Evolutionary conservation across 1,140 invertebrate genomes (phyloP).

Genomic region (Ruditapes philippinarum): DNA sequence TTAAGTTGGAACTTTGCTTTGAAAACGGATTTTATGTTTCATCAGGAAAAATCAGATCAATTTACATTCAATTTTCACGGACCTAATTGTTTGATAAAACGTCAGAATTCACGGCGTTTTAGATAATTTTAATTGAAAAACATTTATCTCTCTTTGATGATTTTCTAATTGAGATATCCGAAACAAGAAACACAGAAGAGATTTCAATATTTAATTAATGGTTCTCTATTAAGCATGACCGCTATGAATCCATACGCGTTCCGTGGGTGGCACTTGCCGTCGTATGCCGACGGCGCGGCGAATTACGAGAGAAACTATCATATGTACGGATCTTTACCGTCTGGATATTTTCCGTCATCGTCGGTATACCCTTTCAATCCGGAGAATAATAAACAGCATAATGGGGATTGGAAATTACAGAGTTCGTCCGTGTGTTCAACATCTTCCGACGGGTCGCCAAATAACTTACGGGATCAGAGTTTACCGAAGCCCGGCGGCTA

Average conservation of each 20-base stretch:
- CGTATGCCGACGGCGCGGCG: constrained; percentile 79
- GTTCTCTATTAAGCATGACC: constrained; percentile 64
- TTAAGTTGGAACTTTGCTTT: neutral
- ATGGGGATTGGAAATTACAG: constrained; percentile 83
- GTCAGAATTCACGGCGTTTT: neutral
- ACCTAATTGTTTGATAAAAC: neutral
- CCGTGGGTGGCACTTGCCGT: constrained; percentile 83
- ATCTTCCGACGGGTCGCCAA: constrained; percentile 73
- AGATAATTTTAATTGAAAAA: neutral
- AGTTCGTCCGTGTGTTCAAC: constrained; percentile 75
- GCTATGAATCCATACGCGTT: constrained; percentile 84
- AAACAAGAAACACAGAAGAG: neutral
- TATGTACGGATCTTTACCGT: constrained; percentile 83
- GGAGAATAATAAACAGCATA: constrained; percentile 79
- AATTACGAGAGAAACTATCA: constrained; percentile 83
- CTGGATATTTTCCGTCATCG: constrained; percentile 82
- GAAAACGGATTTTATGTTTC: constrained; percentile 23
- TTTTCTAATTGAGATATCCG: constrained; percentile 9
- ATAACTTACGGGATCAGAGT: constrained; percentile 69
- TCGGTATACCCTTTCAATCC: constrained; percentile 82
- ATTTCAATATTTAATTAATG: constrained; percentile 40
- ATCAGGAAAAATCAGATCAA: constrained; percentile 28
- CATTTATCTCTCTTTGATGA: neutral
- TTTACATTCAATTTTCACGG: constrained; percentile 21
- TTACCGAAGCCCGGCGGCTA: constrained; percentile 76